Conservation (phyloP, 2,888 invertebrate species). For the Lithosia quadra region DNA sequence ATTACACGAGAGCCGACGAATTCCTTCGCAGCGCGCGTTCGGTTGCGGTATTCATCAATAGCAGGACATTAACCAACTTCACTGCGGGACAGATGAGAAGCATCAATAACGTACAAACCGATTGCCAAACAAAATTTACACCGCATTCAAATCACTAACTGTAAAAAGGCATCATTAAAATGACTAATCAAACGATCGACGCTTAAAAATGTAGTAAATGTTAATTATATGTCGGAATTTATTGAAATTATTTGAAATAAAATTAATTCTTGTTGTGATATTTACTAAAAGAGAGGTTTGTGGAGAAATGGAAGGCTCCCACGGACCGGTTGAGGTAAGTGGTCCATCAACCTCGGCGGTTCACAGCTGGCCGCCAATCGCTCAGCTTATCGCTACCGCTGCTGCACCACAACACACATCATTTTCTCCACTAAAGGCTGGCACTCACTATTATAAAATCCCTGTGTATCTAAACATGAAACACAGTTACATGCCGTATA, state of each 20-base stretch:
- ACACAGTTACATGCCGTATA: background rate
- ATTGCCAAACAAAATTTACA: slow-evolving; percentile 76
- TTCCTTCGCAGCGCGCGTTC: slow-evolving; percentile 66
- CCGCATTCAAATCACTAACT: slow-evolving; percentile 78
- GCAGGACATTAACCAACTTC: slow-evolving; percentile 66
- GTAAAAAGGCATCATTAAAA: slow-evolving; percentile 80
- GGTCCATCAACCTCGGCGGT: slow-evolving; percentile 65
- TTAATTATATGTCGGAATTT: slow-evolving; percentile 80
- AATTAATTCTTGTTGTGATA: slow-evolving; percentile 73
- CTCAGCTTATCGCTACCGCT: slow-evolving; percentile 25
- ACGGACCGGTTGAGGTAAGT: slow-evolving; percentile 74
- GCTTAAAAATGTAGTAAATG: slow-evolving; percentile 80
- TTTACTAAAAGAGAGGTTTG: slow-evolving; percentile 67
- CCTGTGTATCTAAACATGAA: background rate
- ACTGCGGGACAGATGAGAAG: slow-evolving; percentile 65
- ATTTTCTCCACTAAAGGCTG: background rate
- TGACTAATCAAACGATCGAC: slow-evolving; percentile 82
- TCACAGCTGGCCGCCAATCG: slow-evolving; percentile 31
- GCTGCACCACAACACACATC: slow-evolving; percentile 10
- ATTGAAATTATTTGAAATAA: slow-evolving; percentile 78
- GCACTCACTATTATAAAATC: background rate
- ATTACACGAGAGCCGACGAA: slow-evolving; percentile 78
- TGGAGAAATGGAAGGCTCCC: slow-evolving; percentile 67
- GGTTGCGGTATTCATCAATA: slow-evolving; percentile 58
- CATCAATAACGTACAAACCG: slow-evolving; percentile 70